These are phyloP conservation scores for Stenotaenia linearis DNA, from an alignment of 2,888 invertebrate species.

Conservation along the genomic window DNA sequence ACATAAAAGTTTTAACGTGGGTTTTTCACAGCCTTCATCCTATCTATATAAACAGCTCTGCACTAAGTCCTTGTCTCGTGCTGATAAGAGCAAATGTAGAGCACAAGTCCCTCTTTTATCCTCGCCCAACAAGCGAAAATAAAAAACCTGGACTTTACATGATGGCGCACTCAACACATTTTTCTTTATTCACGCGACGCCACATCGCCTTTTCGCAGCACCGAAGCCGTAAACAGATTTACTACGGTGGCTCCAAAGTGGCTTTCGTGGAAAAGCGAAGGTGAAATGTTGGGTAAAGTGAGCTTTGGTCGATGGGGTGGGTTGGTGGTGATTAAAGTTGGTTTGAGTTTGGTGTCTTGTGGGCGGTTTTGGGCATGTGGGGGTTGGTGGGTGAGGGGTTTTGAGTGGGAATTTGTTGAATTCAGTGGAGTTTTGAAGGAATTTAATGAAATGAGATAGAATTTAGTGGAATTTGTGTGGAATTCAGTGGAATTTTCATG, in stretches of 20 bases:
- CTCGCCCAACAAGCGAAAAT: neutral
- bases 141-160: neutral
- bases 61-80: neutral
- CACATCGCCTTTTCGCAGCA: neutral
- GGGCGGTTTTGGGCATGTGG: too few species aligned
- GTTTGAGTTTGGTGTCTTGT: too few species aligned
- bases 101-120: neutral
- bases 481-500: too few species aligned
- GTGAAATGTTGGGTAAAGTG: too few species aligned
- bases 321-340: too few species aligned
- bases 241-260: neutral
- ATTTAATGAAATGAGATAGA: too few species aligned
- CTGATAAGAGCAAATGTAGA: neutral
- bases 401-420: too few species aligned
- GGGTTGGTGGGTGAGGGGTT: too few species aligned
- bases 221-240: neutral
- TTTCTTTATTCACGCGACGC: neutral
- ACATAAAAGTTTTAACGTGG: conserved; percentile 9
- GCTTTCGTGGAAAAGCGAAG: neutral
- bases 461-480: too few species aligned
- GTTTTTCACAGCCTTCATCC: conserved; percentile 5
- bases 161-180: neutral
- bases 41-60: conserved; percentile 3
- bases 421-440: too few species aligned
- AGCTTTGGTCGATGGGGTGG: too few species aligned